Evolutionary conservation across 2,113 vertebrate genomes (phyloP).

Genomic region (western clawed frog (Xenopus tropicalis)): UCB_Xtro_10.0 CM004446.2:8312001-8312500

Average conservation of each 20-base stretch:
- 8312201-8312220: background rate
- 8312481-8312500: too few species aligned
- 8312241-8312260: background rate
- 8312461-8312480: too few species aligned
- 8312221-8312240: background rate
- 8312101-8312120: constrained; percentile 29
- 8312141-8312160: constrained; percentile 11
- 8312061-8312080: constrained; percentile 1
- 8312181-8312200: constrained; percentile 21
- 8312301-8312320: background rate
- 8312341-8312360: too few species aligned
- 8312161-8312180: constrained; percentile 36
- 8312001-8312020: background rate
- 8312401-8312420: too few species aligned
- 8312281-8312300: background rate
- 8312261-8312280: background rate
- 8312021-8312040: constrained; percentile 4
- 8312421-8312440: too few species aligned
- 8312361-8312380: too few species aligned
- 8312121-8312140: constrained; percentile 7
- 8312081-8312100: constrained; percentile 10
- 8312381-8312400: too few species aligned
- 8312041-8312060: constrained; percentile 1
- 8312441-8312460: too few species aligned
- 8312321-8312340: too few species aligned